A percentile compares a stretch with the other conserved stretches of the same genome.
These are phyloP conservation scores for Macrotus californicus DNA, from an alignment of 2,113 vertebrate species.

Conservation along the genomic window DNA sequence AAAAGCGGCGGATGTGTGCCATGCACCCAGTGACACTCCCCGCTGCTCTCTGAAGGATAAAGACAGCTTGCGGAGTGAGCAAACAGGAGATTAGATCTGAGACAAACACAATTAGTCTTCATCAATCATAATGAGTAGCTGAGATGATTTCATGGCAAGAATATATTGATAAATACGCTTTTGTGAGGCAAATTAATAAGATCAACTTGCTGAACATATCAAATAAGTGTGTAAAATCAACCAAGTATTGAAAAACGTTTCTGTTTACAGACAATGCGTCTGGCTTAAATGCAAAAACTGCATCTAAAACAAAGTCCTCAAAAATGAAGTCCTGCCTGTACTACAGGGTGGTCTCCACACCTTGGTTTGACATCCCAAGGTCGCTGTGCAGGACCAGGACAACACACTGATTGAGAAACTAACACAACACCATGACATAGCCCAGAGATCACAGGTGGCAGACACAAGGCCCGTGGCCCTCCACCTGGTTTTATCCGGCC, in stretches of 20 bases:
- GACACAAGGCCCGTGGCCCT: too few species aligned
- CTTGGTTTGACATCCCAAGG: background rate
- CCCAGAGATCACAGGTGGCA: too few species aligned
- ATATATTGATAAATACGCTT: conserved; percentile 43
- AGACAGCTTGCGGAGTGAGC: conserved; percentile 43
- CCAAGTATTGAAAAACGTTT: background rate
- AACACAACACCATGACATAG: fast-evolving
- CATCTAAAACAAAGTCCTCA: background rate
- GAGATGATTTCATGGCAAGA: conserved; percentile 64
- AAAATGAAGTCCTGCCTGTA: background rate
- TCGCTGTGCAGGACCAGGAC: background rate
- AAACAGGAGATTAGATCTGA: conserved; percentile 61
- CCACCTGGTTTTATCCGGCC: too few species aligned
- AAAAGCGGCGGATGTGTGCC: conserved; percentile 9
- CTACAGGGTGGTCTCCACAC: background rate
- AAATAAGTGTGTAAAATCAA: conserved; percentile 38
- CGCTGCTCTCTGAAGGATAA: conserved; percentile 6
- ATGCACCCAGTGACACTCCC: conserved; percentile 47
- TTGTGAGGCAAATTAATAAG: conserved; percentile 58
- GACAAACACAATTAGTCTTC: conserved; percentile 45
- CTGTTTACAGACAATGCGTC: background rate
- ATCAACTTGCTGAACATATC: conserved; percentile 46
- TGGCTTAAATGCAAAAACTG: background rate
- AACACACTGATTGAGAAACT: background rate
- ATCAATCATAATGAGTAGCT: conserved; percentile 51